These are phyloP conservation scores for Nymphalis c-album DNA, from an alignment of 2,888 invertebrate species.

Conservation along the genomic window DNA sequence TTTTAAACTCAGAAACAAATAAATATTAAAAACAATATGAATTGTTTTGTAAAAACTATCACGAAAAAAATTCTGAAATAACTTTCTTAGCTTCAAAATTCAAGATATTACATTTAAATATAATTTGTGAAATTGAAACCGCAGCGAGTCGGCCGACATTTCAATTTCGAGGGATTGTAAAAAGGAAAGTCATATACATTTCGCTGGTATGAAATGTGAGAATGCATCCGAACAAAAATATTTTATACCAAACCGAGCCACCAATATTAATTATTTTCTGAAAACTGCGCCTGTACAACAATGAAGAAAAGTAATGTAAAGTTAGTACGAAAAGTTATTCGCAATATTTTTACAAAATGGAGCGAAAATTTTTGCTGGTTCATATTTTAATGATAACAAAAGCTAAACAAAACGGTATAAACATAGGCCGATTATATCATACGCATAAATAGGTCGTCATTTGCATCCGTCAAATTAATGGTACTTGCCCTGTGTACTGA, in stretches of 20 bases:
- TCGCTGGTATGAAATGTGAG: conserved; percentile 14
- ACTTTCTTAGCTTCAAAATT: not conserved
- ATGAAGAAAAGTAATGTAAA: not conserved
- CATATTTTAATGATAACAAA: not conserved
- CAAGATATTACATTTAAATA: conserved; percentile 15
- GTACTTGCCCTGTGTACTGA: conserved; percentile 45
- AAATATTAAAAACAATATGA: no score
- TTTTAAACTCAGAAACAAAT: no score
- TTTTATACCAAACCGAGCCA: conserved; percentile 1
- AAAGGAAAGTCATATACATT: conserved; percentile 16
- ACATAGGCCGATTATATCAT: conserved; percentile 28
- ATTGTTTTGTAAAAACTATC: not conserved
- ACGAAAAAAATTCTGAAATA: not conserved
- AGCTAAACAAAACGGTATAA: conserved; percentile 8
- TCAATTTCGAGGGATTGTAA: conserved; percentile 21
- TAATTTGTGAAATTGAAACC: conserved; percentile 22
- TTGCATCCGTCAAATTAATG: conserved; percentile 56
- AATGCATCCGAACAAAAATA: conserved; percentile 14
- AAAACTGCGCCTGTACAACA: conserved; percentile 3
- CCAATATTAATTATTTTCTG: conserved; percentile 4
- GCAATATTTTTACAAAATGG: not conserved
- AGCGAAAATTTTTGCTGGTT: conserved; percentile 1
- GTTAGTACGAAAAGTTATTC: not conserved
- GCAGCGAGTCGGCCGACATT: conserved; percentile 10
- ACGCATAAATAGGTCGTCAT: conserved; percentile 37